A percentile compares a stretch with the other conserved stretches of the same genome.
These are phyloP conservation scores for Empis stercorea DNA, from an alignment of 2,888 invertebrate genomes.

Conservation along the genomic window DNA sequence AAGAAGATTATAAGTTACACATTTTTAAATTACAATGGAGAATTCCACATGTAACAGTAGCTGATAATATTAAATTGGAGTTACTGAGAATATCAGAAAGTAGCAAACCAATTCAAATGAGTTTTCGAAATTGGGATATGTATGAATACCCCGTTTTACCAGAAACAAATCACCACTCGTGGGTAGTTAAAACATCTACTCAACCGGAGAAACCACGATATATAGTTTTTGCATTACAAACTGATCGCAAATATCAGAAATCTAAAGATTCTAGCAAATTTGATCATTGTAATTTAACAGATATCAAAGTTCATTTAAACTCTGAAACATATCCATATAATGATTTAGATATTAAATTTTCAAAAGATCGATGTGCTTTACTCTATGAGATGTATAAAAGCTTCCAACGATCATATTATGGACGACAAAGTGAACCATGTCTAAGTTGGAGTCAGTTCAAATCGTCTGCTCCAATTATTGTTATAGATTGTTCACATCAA, in stretches of 20 bases:
- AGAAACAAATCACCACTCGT: slow-evolving; percentile 21
- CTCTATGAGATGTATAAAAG: slow-evolving; percentile 18
- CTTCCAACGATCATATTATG: slow-evolving; percentile 17
- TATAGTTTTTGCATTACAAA: slow-evolving; percentile 29
- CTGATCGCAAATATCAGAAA: slow-evolving; percentile 21
- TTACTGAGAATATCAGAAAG: slow-evolving; percentile 9
- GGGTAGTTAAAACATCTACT: slow-evolving; percentile 23
- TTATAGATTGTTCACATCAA: slow-evolving; percentile 20
- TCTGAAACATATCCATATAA: slow-evolving; percentile 25
- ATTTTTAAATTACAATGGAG: slow-evolving; percentile 17
- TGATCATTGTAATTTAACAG: too few species aligned
- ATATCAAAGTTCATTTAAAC: slow-evolving; percentile 25
- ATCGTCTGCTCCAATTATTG: slow-evolving; percentile 16
- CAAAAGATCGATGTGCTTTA: slow-evolving; percentile 15
- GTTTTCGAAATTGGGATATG: slow-evolving; percentile 28
- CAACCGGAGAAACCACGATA: slow-evolving; percentile 28
- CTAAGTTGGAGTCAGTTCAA: slow-evolving; percentile 12
- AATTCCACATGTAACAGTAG: slow-evolving; percentile 12
- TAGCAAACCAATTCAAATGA: slow-evolving; percentile 2
- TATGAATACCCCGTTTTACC: slow-evolving; percentile 25
- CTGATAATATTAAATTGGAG: slow-evolving; percentile 19
- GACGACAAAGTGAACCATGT: slow-evolving; percentile 4
- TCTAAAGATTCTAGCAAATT: too few species aligned
- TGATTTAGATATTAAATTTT: slow-evolving; percentile 21
- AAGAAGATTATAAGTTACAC: slow-evolving; percentile 10